phyloP scores from a whole-genome alignment of 2,797 vertebrate species.

The Alca torda region DNA sequence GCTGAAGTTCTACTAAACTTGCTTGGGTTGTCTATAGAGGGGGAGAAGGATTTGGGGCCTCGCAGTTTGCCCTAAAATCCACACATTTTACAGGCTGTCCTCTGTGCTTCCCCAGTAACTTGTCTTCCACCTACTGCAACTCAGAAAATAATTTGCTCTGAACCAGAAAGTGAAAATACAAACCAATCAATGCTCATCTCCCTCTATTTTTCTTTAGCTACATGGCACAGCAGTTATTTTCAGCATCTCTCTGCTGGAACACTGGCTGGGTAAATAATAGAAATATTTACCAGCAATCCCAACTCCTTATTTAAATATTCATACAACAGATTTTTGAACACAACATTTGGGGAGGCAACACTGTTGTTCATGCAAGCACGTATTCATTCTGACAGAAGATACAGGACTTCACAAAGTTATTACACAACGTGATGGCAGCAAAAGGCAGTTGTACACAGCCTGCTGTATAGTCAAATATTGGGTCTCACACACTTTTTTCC shows the following conservation, averaged over 20 bases:
- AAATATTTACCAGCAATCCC: not conserved
- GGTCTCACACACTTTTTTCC: not conserved
- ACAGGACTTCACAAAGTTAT: not conserved
- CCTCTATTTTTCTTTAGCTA: not conserved
- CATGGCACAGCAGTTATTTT: not conserved
- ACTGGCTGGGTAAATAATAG: not conserved
- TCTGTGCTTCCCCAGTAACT: not conserved
- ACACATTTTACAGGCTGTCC: not conserved
- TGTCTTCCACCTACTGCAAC: not conserved
- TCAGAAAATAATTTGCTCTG: not conserved
- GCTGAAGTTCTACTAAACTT: not conserved
- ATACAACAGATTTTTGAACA: not conserved
- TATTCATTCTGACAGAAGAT: not conserved
- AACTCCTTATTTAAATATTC: not conserved
- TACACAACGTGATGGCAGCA: not conserved
- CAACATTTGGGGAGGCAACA: not conserved
- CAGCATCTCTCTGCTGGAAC: not conserved
- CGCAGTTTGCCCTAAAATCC: not conserved
- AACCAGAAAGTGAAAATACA: not conserved
- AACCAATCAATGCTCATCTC: not conserved
- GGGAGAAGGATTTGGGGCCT: not conserved
- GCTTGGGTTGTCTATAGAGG: not conserved
- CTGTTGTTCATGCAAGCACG: not conserved
- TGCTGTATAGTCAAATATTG: not conserved
- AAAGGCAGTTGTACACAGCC: not conserved